phyloP scores from a whole-genome alignment of 2,888 invertebrate species.

The Autographa pulchrina region DNA sequence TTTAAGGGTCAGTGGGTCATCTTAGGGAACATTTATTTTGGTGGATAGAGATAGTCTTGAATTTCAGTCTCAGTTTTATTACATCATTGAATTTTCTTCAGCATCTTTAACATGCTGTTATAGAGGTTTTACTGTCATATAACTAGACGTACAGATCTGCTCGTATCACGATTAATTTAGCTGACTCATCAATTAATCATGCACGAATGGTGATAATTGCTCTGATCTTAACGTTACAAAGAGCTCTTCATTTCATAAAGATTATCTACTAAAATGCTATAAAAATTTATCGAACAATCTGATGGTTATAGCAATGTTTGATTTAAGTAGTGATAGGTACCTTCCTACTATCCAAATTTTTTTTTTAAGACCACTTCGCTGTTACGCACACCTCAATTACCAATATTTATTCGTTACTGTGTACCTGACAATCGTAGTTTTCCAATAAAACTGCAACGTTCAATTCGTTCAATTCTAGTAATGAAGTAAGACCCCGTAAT shows the following conservation, averaged over 20 bases:
- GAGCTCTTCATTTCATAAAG: no score
- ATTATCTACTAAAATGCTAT: no score
- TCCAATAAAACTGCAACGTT: neutral
- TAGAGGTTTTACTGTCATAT: neutral
- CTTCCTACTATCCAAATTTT: no score
- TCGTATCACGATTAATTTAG: constrained; percentile 4
- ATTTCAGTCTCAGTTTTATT: neutral
- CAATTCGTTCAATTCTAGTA: neutral
- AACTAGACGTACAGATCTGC: neutral
- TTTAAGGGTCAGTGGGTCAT: no score
- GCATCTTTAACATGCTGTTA: neutral
- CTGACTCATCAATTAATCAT: constrained; percentile 2
- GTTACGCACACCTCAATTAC: no score
- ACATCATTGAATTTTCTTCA: neutral
- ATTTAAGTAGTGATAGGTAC: no score
- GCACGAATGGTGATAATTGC: neutral
- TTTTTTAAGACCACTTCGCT: no score
- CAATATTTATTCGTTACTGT: no score
- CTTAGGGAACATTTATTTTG: no score
- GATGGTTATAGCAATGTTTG: no score
- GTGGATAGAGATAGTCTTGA: neutral
- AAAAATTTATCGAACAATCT: no score
- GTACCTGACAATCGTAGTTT: neutral
- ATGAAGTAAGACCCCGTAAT: neutral
- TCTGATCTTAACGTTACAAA: neutral